Evolutionary conservation across 2,113 vertebrate genomes (phyloP).

Genomic region (Mormoops blainvillei): DNA sequence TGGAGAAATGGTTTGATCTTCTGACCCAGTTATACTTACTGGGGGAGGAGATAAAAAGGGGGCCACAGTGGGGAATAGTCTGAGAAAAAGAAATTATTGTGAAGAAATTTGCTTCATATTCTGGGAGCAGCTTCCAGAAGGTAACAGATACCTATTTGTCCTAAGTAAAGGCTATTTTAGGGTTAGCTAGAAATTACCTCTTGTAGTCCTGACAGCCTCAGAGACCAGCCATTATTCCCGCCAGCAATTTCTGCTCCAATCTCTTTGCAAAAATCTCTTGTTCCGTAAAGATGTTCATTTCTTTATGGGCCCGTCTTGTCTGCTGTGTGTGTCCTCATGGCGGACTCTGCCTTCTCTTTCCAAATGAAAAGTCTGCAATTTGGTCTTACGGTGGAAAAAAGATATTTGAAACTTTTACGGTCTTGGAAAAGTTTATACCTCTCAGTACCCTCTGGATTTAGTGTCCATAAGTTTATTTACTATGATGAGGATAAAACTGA

Average conservation of each 20-base stretch:
- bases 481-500: background rate
- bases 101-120: background rate
- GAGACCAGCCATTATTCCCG: background rate
- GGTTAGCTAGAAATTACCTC: background rate
- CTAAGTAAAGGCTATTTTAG: background rate
- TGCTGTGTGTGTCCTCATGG: background rate
- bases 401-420: background rate
- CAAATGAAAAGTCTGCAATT: background rate
- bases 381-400: background rate
- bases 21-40: background rate
- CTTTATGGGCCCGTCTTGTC: background rate
- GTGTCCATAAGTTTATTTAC: background rate
- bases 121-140: background rate
- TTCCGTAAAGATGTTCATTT: background rate
- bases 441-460: background rate
- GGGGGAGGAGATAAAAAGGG: accelerated
- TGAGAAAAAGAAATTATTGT: background rate
- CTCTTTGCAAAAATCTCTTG: background rate
- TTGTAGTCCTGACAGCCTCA: background rate
- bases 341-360: background rate
- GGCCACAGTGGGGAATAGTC: background rate
- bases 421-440: background rate
- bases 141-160: background rate
- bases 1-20: background rate
- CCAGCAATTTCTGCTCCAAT: background rate